These are phyloP conservation scores for Thalassophryne amazonica DNA, from an alignment of 2,797 vertebrate genomes.

Conservation along the genomic window DNA sequence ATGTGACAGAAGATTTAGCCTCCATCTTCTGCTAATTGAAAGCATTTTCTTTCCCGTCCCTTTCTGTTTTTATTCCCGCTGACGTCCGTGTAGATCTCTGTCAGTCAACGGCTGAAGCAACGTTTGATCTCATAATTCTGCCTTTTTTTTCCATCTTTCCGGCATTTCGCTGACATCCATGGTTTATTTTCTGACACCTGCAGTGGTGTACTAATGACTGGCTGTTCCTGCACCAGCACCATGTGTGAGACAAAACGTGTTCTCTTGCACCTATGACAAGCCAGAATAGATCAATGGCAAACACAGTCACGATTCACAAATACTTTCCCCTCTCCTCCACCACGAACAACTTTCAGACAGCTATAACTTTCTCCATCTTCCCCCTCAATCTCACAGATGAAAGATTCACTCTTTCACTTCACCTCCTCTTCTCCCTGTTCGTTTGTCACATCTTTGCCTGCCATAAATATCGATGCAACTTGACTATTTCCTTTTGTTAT, in stretches of 20 bases:
- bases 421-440: constrained; percentile 6
- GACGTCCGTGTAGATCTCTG: not conserved
- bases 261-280: constrained; percentile 13
- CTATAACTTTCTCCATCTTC: constrained; percentile 21
- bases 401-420: constrained; percentile 15
- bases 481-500: constrained; percentile 40
- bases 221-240: not conserved
- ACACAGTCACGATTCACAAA: constrained; percentile 34
- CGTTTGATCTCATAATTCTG: not conserved
- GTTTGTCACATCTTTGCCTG: constrained; percentile 23
- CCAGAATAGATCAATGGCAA: constrained; percentile 38
- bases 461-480: constrained; percentile 41
- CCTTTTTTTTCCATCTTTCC: constrained; percentile 8
- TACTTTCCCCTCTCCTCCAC: constrained; percentile 23
- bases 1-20: constrained; percentile 8
- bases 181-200: not conserved
- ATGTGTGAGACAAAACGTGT: constrained; percentile 19
- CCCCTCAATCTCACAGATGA: constrained; percentile 22
- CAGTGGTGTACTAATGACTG: not conserved
- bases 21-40: constrained; percentile 30
- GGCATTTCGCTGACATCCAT: constrained; percentile 12
- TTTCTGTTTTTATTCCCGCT: not conserved
- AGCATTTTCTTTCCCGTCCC: not conserved
- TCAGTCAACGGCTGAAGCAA: not conserved
- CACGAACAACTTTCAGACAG: constrained; percentile 26